phyloP scores from a whole-genome alignment of 2,113 vertebrate species.

The Boleophthalmus pectinirostris region DNA sequence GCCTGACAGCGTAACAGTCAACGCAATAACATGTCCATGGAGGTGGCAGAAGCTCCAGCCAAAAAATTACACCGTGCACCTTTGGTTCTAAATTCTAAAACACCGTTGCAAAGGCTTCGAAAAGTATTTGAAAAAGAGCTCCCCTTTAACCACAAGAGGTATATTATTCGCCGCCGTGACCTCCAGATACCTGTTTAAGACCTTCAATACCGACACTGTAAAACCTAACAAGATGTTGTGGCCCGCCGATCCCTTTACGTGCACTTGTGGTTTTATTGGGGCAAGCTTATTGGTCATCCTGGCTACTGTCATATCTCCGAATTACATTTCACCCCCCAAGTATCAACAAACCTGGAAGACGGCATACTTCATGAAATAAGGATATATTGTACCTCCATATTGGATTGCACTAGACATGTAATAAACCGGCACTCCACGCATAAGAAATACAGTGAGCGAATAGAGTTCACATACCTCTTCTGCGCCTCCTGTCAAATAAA shows the following conservation, averaged over 20 bases:
- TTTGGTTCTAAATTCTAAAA: not conserved
- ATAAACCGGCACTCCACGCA: slow-evolving; percentile 38
- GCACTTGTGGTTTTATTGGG: slow-evolving; percentile 15
- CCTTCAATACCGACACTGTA: slow-evolving; percentile 7
- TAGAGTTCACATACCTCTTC: slow-evolving; percentile 7
- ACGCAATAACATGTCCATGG: not conserved
- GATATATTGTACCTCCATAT: slow-evolving; percentile 31
- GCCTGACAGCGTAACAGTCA: too few species aligned
- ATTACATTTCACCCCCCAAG: slow-evolving; percentile 27
- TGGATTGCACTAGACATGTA: slow-evolving; percentile 35
- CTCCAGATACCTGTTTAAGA: not conserved
- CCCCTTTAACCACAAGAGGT: not conserved
- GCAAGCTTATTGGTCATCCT: slow-evolving; percentile 21
- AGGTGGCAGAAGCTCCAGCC: too few species aligned
- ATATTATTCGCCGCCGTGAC: not conserved
- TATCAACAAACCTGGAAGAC: slow-evolving; percentile 35
- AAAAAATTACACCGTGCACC: too few species aligned
- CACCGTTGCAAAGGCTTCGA: not conserved
- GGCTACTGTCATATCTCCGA: slow-evolving; percentile 16
- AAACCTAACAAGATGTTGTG: not conserved
- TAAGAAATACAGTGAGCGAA: slow-evolving; percentile 25
- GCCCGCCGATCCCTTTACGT: slow-evolving; percentile 7
- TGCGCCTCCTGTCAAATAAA: slow-evolving; percentile 18
- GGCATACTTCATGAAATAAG: slow-evolving; percentile 25
- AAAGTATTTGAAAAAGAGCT: not conserved